Conservation (phyloP, 64 coral and sea anemone species). For the Montipora efflorescens region DNA sequence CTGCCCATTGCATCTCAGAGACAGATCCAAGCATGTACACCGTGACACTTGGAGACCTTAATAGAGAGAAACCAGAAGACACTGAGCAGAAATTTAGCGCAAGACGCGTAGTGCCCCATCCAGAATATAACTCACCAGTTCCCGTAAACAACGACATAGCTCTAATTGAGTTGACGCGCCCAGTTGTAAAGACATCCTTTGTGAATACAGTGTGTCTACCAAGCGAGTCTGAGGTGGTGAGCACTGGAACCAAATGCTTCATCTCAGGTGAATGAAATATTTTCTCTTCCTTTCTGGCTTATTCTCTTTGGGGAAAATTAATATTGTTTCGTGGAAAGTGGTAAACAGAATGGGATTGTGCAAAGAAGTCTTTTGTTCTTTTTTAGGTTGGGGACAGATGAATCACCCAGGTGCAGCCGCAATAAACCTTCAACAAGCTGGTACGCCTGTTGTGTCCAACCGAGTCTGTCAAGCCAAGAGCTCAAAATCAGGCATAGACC, state of each 20-base stretch:
- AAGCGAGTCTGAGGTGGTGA: constrained; percentile 41
- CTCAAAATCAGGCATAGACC: not conserved
- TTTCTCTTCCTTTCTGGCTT: not conserved
- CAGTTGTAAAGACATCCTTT: constrained; percentile 24
- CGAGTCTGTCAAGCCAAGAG: constrained; percentile 45
- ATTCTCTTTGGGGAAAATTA: not conserved
- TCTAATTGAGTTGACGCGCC: constrained; percentile 24
- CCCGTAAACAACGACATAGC: constrained; percentile 52
- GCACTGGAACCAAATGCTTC: constrained; percentile 68
- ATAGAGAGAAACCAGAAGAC: constrained; percentile 8
- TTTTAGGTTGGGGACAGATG: constrained; percentile 80
- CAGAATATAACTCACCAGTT: constrained; percentile 34
- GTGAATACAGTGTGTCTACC: constrained; percentile 80
- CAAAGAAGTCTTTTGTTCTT: not conserved
- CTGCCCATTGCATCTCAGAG: constrained; percentile 59
- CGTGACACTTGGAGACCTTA: constrained; percentile 41
- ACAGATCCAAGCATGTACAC: not conserved
- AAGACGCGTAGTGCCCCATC: constrained; percentile 29
- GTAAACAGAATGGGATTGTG: not conserved
- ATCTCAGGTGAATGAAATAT: constrained; percentile 38
- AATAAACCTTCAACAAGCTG: constrained; percentile 62
- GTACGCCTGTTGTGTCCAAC: constrained; percentile 66
- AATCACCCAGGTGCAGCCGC: constrained; percentile 57
- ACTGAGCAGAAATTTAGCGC: constrained; percentile 53
- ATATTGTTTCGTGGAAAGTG: not conserved